Percentiles rank a stretch among this genome's conserved stretches.
Evolutionary conservation across 1,140 invertebrate genomes (phyloP).

Genomic region (Drosophila mayri): DNA sequence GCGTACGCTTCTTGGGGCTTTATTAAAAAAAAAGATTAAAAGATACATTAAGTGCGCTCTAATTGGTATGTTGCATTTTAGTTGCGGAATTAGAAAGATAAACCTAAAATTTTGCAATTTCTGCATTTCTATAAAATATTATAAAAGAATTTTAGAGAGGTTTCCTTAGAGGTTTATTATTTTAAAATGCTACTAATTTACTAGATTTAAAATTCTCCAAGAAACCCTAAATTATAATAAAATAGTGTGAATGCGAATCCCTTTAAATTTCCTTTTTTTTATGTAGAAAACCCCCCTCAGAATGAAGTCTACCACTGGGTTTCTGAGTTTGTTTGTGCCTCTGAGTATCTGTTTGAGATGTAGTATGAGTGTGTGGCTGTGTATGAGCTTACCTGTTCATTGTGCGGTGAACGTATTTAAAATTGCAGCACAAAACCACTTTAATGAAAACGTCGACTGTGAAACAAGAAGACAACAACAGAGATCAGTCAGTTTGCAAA

Average conservation of each 20-base stretch:
- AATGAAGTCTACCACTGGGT: background rate
- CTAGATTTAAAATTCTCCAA: background rate
- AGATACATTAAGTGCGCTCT: background rate
- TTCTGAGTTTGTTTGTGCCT: conserved; percentile 13
- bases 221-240: background rate
- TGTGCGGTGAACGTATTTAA: conserved; percentile 71
- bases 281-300: background rate
- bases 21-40: background rate
- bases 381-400: conserved; percentile 76
- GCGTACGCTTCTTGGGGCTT: background rate
- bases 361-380: conserved; percentile 9
- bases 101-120: background rate
- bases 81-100: too few relatives aligned
- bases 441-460: conserved; percentile 73
- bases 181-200: background rate
- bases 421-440: conserved; percentile 83
- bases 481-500: conserved; percentile 57
- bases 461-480: conserved; percentile 35
- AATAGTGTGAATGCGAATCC: background rate
- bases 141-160: too few relatives aligned
- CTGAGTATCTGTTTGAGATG: conserved; percentile 25
- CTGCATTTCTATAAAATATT: background rate
- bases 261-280: background rate
- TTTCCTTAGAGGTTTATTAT: too few relatives aligned
- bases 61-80: too few relatives aligned